Evolutionary conservation across 2,113 vertebrate genomes (phyloP).

Genomic region (Brachyhypopomus gauderio): DNA sequence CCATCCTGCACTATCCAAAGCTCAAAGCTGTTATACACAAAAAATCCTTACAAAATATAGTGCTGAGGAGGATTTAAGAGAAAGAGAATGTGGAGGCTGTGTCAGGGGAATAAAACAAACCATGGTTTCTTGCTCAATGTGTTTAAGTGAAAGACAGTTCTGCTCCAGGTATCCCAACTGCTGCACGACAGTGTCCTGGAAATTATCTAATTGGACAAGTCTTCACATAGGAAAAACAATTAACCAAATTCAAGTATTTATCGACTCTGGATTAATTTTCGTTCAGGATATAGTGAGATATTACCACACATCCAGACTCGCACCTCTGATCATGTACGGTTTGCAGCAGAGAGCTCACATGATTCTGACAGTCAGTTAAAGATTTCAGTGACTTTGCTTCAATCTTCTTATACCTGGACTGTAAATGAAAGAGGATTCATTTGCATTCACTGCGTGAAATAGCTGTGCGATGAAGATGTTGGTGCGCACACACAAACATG

Average conservation of each 20-base stretch:
- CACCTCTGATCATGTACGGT: conserved; percentile 79
- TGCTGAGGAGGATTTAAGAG: too few relatives aligned
- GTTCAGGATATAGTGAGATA: too few relatives aligned
- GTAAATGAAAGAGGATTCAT: conserved; percentile 1
- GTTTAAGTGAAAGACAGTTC: conserved; percentile 66
- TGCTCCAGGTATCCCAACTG: conserved; percentile 77
- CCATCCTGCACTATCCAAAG: too few relatives aligned
- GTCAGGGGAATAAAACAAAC: conserved; percentile 62
- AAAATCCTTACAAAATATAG: too few relatives aligned
- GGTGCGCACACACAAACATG: not conserved
- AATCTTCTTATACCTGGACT: conserved; percentile 72
- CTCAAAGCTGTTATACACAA: too few relatives aligned
- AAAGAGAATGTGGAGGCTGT: conserved; percentile 12
- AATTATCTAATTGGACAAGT: conserved; percentile 74
- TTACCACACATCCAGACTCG: conserved; percentile 11
- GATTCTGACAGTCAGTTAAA: conserved; percentile 71
- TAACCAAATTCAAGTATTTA: not conserved
- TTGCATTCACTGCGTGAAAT: not conserved
- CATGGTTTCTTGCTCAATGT: conserved; percentile 75
- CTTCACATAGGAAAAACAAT: conserved; percentile 60
- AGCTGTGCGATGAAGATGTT: not conserved
- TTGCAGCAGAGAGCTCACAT: conserved; percentile 72
- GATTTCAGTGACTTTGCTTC: conserved; percentile 63
- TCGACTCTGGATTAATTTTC: too few relatives aligned
- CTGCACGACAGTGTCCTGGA: conserved; percentile 73